phyloP scores from a whole-genome alignment of 2,797 vertebrate genomes.

The Liasis olivaceus region DNA sequence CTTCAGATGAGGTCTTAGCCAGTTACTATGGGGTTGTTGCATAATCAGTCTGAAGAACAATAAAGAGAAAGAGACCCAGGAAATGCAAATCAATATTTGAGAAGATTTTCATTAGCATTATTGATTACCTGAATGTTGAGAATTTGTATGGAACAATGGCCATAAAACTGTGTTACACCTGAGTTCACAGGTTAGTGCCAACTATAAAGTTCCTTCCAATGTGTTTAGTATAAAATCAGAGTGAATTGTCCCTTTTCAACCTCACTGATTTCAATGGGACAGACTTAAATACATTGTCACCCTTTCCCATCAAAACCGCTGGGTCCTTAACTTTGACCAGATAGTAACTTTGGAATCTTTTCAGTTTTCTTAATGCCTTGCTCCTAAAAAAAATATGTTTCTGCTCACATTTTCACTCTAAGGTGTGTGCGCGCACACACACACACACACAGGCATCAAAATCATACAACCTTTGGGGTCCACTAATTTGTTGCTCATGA shows the following conservation, averaged over 20 bases:
- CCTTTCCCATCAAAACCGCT: not conserved
- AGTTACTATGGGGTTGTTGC: not conserved
- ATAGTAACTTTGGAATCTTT: not conserved
- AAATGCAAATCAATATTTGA: not conserved
- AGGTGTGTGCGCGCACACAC: not conserved
- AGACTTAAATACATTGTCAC: not conserved
- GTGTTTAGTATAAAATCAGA: not conserved
- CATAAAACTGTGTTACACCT: not conserved
- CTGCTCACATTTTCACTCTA: not conserved
- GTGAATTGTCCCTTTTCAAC: not conserved
- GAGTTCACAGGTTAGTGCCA: not conserved
- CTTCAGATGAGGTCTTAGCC: not conserved
- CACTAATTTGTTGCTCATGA: not conserved
- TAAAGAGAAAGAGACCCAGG: not conserved
- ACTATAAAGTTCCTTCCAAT: not conserved
- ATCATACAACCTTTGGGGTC: not conserved
- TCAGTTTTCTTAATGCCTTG: not conserved
- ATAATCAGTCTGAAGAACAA: not conserved
- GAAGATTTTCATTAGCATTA: not conserved
- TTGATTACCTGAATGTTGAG: not conserved
- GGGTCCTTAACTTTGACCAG: not conserved
- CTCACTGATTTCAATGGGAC: not conserved
- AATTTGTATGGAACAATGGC: not conserved
- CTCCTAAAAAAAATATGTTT: not conserved
- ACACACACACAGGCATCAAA: not conserved